Conservation (phyloP, 2,888 invertebrate genomes). For the Caenorhabditis sp. region DNA sequence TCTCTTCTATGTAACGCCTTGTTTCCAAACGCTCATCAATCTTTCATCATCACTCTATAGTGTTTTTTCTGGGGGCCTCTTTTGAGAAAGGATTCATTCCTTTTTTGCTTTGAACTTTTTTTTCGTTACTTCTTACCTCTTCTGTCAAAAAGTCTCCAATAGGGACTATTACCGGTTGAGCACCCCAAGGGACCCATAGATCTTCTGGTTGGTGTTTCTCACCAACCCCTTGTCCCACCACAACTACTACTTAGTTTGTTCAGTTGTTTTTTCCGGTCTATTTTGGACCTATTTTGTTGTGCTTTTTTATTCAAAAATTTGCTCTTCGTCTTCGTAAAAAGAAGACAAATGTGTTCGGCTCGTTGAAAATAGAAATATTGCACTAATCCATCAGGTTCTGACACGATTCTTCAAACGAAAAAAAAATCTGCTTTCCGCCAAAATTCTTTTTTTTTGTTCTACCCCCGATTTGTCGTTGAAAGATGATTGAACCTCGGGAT, state of each 20-base stretch:
- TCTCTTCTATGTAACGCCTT: not conserved
- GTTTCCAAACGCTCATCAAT: not conserved
- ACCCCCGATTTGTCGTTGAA: not conserved
- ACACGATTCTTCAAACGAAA: not conserved
- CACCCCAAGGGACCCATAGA: not conserved
- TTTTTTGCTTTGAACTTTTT: not conserved
- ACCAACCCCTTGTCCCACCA: not conserved
- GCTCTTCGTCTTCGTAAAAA: not conserved
- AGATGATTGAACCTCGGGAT: slow-evolving; percentile 1
- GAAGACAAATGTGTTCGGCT: too few relatives aligned
- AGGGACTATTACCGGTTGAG: too few relatives aligned
- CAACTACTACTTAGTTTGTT: not conserved
- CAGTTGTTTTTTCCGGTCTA: not conserved
- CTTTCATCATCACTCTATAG: not conserved
- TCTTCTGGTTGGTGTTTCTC: not conserved
- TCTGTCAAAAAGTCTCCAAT: not conserved
- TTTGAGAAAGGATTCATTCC: not conserved
- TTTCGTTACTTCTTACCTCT: not conserved
- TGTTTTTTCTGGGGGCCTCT: not conserved
- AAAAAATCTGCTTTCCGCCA: not conserved
- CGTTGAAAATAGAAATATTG: too few relatives aligned
- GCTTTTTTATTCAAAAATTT: not conserved
- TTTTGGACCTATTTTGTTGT: not conserved
- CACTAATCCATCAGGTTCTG: not conserved
- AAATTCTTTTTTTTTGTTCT: not conserved